Evolutionary conservation across 2,113 vertebrate genomes (phyloP).

Genomic region (Candoia aspera): DNA sequence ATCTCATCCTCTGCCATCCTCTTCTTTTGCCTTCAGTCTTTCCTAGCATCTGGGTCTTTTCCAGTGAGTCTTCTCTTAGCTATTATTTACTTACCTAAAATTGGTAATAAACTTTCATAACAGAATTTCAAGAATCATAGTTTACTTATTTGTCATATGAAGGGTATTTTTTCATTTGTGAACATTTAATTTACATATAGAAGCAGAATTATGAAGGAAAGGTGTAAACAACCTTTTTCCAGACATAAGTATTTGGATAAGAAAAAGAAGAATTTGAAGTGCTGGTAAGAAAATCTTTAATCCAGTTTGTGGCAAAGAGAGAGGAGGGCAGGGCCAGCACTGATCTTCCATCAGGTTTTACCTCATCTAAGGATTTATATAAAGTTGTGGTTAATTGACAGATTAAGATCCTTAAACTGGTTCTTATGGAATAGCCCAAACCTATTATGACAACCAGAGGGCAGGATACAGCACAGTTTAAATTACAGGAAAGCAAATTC

Average conservation of each 20-base stretch:
- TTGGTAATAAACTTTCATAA: too few species aligned
- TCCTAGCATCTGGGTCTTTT: too few species aligned
- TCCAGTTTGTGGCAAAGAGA: background rate
- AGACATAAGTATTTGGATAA: background rate
- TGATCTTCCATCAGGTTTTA: background rate
- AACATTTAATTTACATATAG: background rate
- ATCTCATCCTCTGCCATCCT: too few species aligned
- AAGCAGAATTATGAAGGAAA: background rate
- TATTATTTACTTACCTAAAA: background rate
- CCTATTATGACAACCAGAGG: background rate
- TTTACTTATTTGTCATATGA: background rate
- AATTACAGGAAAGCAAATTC: background rate
- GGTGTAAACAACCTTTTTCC: background rate
- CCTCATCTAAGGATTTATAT: background rate
- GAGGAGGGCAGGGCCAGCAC: background rate
- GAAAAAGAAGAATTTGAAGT: background rate
- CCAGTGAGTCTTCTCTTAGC: too few species aligned
- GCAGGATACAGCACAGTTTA: background rate
- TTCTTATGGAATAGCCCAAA: background rate
- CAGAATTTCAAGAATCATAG: too few species aligned
- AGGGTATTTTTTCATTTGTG: background rate
- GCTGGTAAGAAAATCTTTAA: background rate
- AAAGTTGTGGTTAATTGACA: background rate
- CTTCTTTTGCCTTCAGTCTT: too few species aligned
- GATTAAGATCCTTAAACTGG: background rate